Base-by-base conservation (phyloP, 2,797 vertebrate species). In the Anguilla marmorata region DNA sequence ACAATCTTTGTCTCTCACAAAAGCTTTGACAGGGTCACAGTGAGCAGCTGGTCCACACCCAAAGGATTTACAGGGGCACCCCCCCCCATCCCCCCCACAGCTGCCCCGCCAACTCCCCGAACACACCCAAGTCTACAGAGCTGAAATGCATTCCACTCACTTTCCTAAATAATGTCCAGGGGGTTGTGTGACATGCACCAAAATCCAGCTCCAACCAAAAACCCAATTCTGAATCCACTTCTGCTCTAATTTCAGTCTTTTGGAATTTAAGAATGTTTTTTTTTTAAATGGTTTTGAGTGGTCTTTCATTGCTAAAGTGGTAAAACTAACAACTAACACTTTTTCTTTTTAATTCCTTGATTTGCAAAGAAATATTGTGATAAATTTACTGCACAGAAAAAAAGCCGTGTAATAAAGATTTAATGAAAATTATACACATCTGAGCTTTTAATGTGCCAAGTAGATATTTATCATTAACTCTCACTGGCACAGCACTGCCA, bases 21-120 rank as follows among this genome's bases (percentile, higher is more conserved):
- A 19, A 50, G 37, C 45, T 7, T 50, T 24, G 79, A 79, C 37
- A 79, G 37, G 74, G 37, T 79, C 45, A 50, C 16, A 50, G 41
- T 48, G 41, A 50, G 41, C 79, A 82, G 79, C 79, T 82, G 79
- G 41, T 27, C 76, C 37, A 41, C 76, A 80, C 76, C 37, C 37
- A 19, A 19, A 48, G 6, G 21, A 45, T 27, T n/a, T 9, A 12
- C 21, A 3, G n/a, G 7, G 1, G 3, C 74, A 2, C 21, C 76
- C 41, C 79, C 19, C 45, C 30, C 14, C 16, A 2, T 5, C 41
- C 74, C 12, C 14, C 72, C 16, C 41, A 41, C 41, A 82, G 45
- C 69, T 74, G 30, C 14, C 27, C 69, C 30, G 2, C 27, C 27
- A 33, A 30, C 69, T 14, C 69, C 69, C 69, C 69, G 12, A 74